phyloP scores from a whole-genome alignment of 2,888 invertebrate genomes.

The Dolomedes plantarius region DNA sequence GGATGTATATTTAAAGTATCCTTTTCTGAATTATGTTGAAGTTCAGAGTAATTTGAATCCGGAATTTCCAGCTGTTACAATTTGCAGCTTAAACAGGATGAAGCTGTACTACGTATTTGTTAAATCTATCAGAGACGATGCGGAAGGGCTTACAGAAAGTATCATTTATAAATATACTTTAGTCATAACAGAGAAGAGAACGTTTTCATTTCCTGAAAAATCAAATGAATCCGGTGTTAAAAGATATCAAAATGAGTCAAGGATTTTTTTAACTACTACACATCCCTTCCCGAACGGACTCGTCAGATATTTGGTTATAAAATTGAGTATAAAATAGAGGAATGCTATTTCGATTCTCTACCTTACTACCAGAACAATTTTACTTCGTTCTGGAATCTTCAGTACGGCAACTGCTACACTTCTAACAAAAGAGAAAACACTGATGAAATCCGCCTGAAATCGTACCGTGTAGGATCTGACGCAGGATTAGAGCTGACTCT shows the following conservation, averaged over 20 bases:
- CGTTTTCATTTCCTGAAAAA: no score
- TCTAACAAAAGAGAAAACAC: not conserved
- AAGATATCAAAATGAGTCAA: no score
- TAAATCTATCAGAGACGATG: no score
- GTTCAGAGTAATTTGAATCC: not conserved
- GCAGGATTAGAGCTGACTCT: conserved; percentile 65
- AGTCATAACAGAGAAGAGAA: no score
- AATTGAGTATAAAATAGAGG: conserved; percentile 2
- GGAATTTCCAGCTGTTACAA: conserved; percentile 33
- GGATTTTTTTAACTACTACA: conserved; percentile 9
- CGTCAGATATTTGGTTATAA: conserved; percentile 28
- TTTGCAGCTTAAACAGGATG: conserved; percentile 40
- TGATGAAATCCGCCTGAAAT: not conserved
- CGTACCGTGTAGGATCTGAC: not conserved
- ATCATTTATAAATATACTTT: no score
- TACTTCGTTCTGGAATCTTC: conserved; percentile 22
- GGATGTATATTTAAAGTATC: conserved; percentile 30
- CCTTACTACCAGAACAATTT: conserved; percentile 9
- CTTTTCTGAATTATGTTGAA: conserved; percentile 19
- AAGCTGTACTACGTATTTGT: no score
- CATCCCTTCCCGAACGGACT: not conserved
- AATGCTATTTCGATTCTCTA: conserved; percentile 21
- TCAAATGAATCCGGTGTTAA: no score
- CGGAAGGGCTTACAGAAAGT: no score
- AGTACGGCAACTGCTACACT: conserved; percentile 51